Evolutionary conservation across 1,140 invertebrate genomes (phyloP), one percentile per base, ranked within the genome.

Genomic region (Meloidogyne hapla): DNA sequence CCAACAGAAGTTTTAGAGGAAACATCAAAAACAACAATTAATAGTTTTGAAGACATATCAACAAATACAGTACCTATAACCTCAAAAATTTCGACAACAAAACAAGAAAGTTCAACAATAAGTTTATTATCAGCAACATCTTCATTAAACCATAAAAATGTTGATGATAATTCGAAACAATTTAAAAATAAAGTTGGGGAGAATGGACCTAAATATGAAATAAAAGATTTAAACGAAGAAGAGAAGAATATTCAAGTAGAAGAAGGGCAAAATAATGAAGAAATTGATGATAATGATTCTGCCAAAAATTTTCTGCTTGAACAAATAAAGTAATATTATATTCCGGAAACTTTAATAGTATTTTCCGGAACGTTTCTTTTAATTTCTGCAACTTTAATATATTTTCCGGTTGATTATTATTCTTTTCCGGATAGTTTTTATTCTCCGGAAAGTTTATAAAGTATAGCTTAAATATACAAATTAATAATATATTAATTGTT

Each of bases 401-500:
- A 6, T 8, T 33, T 33, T 33, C 33, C 33, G 2, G 33, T 6
- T 6, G 33, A 4, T 33, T 33, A 33, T 6, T 33, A 33, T 33
- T 33, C 9, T 33, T 33, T 33, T 33, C 33, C 33, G 33, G 33
- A 33, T 5, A 5, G 3, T 33, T 33, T 33, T 33, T 33, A 33
- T 33, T 33, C 9, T 33, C 33, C 33, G 33, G 33, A 33, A 33
- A 8, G 33, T 33, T 33, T 33, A 6, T 33, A 33, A 33, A 8
- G 9, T 33, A 6, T 6, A 33, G 33, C 33, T 33, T 33, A 33
- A 33, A 8, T 33, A 33, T 33, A 33, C 33, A 62, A 28, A 77
- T 23, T 82, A 73, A 66, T 66, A n/a, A n/a, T 82, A 18, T 42
- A 84, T 33, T 69, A 82, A 38, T 77, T 84, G 56, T 84, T 84